phyloP scores from a whole-genome alignment of 2,797 vertebrate genomes.

The Molossus alvarezi region DNA sequence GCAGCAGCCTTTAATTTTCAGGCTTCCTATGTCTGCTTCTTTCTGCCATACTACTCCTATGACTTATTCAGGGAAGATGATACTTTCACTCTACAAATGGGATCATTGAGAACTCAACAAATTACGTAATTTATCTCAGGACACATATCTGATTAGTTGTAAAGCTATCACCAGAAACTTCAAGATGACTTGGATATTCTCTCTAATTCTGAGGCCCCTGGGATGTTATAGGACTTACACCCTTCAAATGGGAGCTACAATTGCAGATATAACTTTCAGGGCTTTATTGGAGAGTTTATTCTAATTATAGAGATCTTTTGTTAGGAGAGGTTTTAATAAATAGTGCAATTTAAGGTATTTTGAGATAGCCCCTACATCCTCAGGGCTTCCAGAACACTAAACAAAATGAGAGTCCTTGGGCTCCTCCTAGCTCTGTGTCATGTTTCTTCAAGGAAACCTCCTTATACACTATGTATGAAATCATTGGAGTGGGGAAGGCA shows the following conservation, averaged over 20 bases:
- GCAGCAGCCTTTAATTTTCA: constrained; percentile 47
- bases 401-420: not conserved
- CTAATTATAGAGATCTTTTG: not conserved
- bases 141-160: not conserved
- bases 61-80: constrained; percentile 46
- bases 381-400: not conserved
- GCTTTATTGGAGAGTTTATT: not conserved
- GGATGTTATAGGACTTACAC: not conserved
- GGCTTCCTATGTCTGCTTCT: not conserved
- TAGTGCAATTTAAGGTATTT: not conserved
- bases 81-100: constrained; percentile 34
- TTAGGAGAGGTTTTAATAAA: not conserved
- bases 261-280: not conserved
- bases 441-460: not conserved
- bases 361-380: not conserved
- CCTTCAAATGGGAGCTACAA: not conserved
- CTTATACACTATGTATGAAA: not conserved
- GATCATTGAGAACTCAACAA: constrained; percentile 45
- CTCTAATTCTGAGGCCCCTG: not conserved
- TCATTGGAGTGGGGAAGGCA: fast-evolving
- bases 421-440: not conserved
- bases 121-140: constrained; percentile 3
- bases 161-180: not conserved
- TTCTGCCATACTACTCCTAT: not conserved
- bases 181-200: not conserved